Conservation (phyloP, 2,113 vertebrate species). For the Passer montanus region DNA sequence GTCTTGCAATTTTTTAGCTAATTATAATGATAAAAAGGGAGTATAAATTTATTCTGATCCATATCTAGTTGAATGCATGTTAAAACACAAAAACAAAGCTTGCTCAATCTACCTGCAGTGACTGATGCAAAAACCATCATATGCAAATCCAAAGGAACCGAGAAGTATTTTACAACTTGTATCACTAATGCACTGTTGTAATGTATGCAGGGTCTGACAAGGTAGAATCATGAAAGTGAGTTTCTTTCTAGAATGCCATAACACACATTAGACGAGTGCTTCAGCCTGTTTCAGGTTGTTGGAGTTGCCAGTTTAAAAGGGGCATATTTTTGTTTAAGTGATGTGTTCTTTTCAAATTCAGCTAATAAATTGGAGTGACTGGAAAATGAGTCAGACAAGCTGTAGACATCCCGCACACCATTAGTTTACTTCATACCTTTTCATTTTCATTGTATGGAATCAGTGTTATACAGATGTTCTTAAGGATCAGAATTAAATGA, state of each 20-base stretch:
- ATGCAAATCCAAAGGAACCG: slow-evolving; percentile 92
- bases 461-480: slow-evolving; percentile 44
- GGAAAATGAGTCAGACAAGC: slow-evolving; percentile 20
- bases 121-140: slow-evolving; percentile 91
- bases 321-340: slow-evolving; percentile 61
- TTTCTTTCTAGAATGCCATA: slow-evolving; percentile 63
- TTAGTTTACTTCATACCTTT: slow-evolving; percentile 34
- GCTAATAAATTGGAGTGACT: slow-evolving; percentile 40
- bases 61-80: slow-evolving; percentile 95
- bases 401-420: slow-evolving; percentile 17
- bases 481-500: slow-evolving; percentile 36
- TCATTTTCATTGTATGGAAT: slow-evolving; percentile 13
- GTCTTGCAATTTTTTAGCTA: slow-evolving; percentile 94
- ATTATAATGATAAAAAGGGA: slow-evolving; percentile 89
- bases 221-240: slow-evolving; percentile 63
- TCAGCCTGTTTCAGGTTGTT: slow-evolving; percentile 68
- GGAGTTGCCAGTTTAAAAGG: slow-evolving; percentile 65
- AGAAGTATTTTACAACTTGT: slow-evolving; percentile 85
- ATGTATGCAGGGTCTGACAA: slow-evolving; percentile 77
- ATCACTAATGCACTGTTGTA: slow-evolving; percentile 86
- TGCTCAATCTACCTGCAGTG: slow-evolving; percentile 93
- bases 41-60: slow-evolving; percentile 86
- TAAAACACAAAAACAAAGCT: slow-evolving; percentile 84
- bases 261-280: slow-evolving; percentile 47
- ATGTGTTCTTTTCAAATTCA: slow-evolving; percentile 50